These are phyloP conservation scores for Acomys russatus DNA, from an alignment of 2,797 vertebrate genomes.

Conservation along the genomic window DNA sequence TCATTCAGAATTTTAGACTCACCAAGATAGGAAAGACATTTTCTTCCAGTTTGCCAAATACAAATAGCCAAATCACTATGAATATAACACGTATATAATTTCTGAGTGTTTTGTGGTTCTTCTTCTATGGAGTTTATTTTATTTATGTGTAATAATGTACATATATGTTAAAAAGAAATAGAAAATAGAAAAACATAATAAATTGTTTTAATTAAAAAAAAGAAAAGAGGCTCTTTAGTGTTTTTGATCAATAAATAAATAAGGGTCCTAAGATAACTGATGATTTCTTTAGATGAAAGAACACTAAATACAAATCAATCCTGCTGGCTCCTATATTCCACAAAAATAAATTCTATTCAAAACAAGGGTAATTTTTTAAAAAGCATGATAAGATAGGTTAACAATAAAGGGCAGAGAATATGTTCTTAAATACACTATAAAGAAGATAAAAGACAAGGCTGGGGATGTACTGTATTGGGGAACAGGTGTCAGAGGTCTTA, in stretches of 20 bases:
- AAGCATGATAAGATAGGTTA: background rate
- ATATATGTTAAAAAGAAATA: too few relatives aligned
- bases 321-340: background rate
- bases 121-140: too few relatives aligned
- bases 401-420: background rate
- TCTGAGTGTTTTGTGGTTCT: too few relatives aligned
- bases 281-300: background rate
- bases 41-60: too few relatives aligned
- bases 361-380: background rate
- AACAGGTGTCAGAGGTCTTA: too few relatives aligned
- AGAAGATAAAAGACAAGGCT: background rate
- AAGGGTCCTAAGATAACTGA: background rate
- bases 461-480: rapidly evolving
- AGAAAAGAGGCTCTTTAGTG: background rate
- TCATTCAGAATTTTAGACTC: too few relatives aligned
- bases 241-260: background rate
- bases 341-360: slow-evolving; percentile 12
- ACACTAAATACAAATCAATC: slow-evolving; percentile 22
- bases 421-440: background rate
- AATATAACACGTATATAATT: too few relatives aligned
- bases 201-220: too few relatives aligned
- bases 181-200: too few relatives aligned
- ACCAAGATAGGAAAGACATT: too few relatives aligned
- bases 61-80: too few relatives aligned
- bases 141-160: too few relatives aligned